These are phyloP conservation scores for Astropecten irregularis DNA, from an alignment of 53 echinoderm and acorn worm species.

Conservation along the genomic window DNA sequence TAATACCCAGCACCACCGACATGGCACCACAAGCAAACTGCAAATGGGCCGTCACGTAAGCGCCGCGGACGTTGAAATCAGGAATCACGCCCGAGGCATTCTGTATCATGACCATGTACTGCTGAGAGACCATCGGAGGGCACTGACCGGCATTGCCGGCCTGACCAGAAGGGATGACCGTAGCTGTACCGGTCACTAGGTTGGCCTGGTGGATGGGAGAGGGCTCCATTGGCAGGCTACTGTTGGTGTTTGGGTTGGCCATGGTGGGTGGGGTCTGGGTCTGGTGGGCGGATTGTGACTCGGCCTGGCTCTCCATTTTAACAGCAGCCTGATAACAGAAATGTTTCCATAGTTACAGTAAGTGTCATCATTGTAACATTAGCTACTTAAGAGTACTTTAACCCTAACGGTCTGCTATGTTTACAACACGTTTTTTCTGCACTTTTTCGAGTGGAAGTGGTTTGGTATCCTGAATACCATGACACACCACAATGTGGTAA, in stretches of 20 bases:
- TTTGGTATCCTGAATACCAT: no score
- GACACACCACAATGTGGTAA: no score
- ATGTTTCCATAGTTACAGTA: no score
- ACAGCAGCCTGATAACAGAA: no score
- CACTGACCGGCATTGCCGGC: no score
- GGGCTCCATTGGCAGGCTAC: background rate
- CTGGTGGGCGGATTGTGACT: background rate
- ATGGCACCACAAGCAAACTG: slow-evolving; percentile 8
- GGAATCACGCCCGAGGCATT: slow-evolving; percentile 15
- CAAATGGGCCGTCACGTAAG: slow-evolving; percentile 36
- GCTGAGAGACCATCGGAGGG: slow-evolving; percentile 36
- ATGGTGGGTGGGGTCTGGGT: background rate
- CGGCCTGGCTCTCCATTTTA: no score
- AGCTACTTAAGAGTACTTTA: no score
- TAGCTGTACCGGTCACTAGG: background rate
- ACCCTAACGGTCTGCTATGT: no score
- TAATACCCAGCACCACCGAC: slow-evolving; percentile 34
- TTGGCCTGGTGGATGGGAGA: background rate
- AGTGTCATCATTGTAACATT: no score
- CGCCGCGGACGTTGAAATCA: slow-evolving; percentile 33
- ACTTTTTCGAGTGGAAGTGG: no score
- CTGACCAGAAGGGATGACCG: background rate
- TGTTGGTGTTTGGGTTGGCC: slow-evolving; percentile 38
- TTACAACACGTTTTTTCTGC: no score
- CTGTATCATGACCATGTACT: slow-evolving; percentile 53